A percentile compares a stretch with the other conserved stretches of the same genome.
These are phyloP conservation scores for Montipora sp. DNA, from an alignment of 64 coral and sea anemone genomes.

Conservation along the genomic window DNA sequence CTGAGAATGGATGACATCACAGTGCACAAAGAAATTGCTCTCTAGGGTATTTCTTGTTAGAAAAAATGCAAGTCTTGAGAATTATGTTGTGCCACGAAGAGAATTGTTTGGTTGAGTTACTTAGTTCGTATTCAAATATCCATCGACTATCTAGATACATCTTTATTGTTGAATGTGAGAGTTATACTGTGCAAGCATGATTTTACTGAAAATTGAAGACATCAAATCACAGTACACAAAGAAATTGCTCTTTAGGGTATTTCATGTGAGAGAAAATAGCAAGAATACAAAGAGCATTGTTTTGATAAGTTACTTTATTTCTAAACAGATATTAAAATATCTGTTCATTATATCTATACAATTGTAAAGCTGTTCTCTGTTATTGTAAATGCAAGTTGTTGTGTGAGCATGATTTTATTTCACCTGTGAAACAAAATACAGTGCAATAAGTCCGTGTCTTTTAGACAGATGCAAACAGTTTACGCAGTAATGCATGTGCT, in stretches of 20 bases:
- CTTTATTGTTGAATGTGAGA: not conserved
- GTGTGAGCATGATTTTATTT: conserved; percentile 16
- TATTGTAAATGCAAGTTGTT: conserved; percentile 19
- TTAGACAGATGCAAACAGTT: too few relatives aligned
- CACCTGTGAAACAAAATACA: too few relatives aligned
- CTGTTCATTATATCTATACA: conserved; percentile 16
- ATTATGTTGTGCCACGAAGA: not conserved
- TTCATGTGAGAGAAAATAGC: not conserved
- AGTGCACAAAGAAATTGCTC: conserved; percentile 24
- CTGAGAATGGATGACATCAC: conserved; percentile 19
- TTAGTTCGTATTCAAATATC: not conserved
- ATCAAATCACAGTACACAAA: too few relatives aligned
- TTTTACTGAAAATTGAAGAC: conserved; percentile 5
- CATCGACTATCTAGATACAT: not conserved
- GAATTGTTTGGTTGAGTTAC: too few relatives aligned
- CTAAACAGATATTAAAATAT: not conserved
- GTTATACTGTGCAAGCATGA: conserved; percentile 22
- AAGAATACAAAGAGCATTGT: too few relatives aligned
- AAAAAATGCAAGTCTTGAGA: not conserved
- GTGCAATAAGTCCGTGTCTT: too few relatives aligned
- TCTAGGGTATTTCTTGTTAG: conserved; percentile 5
- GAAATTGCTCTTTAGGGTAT: conserved; percentile 9
- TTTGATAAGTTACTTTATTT: too few relatives aligned
- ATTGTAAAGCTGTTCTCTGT: not conserved
- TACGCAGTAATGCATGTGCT: too few relatives aligned